Evolutionary conservation across 1,140 invertebrate species (phyloP).

Genomic region (Schmidtea mediterranea): DNA sequence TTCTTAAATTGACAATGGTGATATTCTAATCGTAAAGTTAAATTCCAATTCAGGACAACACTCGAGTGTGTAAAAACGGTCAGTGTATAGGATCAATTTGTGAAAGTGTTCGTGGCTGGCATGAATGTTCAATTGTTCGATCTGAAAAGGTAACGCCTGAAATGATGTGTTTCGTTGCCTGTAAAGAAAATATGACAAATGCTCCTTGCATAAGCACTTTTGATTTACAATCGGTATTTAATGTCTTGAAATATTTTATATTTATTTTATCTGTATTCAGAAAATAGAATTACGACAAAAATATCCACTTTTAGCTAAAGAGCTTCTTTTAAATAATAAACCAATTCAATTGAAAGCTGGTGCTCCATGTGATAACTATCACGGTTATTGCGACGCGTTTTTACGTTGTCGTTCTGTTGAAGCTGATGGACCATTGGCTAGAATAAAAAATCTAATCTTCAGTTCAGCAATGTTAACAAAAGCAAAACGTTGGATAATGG

Average conservation of each 20-base stretch:
- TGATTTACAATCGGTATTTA: not conserved
- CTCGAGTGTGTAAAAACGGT: not conserved
- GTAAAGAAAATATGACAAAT: not conserved
- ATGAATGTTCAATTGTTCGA: conserved; percentile 8
- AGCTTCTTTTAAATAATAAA: not conserved
- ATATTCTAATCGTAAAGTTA: not conserved
- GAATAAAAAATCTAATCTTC: conserved; percentile 79
- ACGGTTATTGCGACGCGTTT: conserved; percentile 87
- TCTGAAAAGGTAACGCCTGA: not conserved
- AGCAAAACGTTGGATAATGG: conserved; percentile 23
- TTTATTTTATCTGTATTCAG: not conserved
- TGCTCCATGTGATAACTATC: conserved; percentile 76
- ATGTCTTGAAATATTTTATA: not conserved
- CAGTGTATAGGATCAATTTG: conserved; percentile 1
- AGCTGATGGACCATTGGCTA: conserved; percentile 76
- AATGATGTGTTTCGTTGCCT: conserved; percentile 1
- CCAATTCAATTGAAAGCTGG: not conserved
- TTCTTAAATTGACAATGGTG: too few relatives aligned
- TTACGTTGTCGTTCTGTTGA: conserved; percentile 83
- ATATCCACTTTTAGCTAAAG: not conserved
- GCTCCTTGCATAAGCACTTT: not conserved
- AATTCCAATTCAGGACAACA: not conserved
- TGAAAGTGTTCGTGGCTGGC: not conserved
- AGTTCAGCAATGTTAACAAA: conserved; percentile 51
- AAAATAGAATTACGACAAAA: not conserved